Conservation (phyloP, 2,113 vertebrate species). For the Nannobrachium achirus region DNA sequence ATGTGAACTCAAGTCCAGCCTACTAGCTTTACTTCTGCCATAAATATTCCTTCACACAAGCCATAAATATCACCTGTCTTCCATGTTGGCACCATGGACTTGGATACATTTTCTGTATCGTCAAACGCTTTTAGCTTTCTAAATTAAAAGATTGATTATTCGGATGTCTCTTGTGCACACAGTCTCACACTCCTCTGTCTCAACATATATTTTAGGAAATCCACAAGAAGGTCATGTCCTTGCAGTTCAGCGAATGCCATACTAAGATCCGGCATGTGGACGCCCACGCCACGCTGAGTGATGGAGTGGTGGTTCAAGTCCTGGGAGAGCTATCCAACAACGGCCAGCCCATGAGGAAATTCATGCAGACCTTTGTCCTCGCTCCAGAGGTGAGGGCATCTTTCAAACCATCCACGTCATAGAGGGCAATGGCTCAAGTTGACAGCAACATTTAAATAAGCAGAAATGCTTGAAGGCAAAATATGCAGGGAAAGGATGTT, state of each 20-base stretch:
- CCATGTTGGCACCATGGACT: not conserved
- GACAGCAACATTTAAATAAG: too few species aligned
- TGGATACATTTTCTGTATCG: not conserved
- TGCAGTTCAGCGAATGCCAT: conserved; percentile 97
- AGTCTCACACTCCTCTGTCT: not conserved
- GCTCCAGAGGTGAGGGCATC: conserved; percentile 88
- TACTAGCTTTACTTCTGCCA: too few species aligned
- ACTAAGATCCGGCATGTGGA: conserved; percentile 98
- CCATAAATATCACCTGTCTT: too few species aligned
- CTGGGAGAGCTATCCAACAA: conserved; percentile 97
- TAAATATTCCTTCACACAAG: too few species aligned
- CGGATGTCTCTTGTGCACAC: not conserved
- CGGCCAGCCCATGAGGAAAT: conserved; percentile 96
- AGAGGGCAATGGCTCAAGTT: too few species aligned
- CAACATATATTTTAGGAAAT: conserved; percentile 84
- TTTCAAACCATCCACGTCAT: too few species aligned
- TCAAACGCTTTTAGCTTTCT: not conserved
- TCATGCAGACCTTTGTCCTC: conserved; percentile 98
- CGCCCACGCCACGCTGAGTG: conserved; percentile 93
- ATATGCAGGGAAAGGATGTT: too few species aligned
- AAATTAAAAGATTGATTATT: not conserved
- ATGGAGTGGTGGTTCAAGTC: conserved; percentile 96
- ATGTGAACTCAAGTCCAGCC: too few species aligned
- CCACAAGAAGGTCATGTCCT: conserved; percentile 98
- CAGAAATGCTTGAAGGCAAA: too few species aligned